Conservation (phyloP, 2,797 vertebrate species). For the Ammospiza maritima region DNA sequence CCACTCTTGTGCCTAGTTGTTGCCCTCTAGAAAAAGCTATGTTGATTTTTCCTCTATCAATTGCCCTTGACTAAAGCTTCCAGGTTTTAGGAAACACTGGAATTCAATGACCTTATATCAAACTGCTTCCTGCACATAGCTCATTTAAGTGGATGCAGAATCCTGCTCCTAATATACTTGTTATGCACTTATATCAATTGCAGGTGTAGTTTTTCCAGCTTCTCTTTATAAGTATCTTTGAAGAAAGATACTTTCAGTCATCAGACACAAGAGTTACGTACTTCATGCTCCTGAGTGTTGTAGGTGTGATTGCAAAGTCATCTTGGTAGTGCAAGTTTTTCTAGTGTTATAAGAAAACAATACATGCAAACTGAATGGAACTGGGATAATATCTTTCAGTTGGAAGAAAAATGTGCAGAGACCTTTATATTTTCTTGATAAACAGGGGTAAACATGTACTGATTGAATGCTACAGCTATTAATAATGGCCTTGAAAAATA, state of each 20-base stretch:
- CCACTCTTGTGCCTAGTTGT: not conserved
- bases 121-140: not conserved
- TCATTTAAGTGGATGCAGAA: not conserved
- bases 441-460: not conserved
- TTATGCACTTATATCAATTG: not conserved
- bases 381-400: not conserved
- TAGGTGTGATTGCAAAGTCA: not conserved
- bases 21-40: not conserved
- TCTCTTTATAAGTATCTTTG: not conserved
- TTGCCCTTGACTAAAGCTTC: not conserved
- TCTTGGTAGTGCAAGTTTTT: not conserved
- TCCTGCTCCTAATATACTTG: not conserved
- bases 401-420: not conserved
- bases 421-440: not conserved
- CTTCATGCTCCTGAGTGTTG: not conserved
- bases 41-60: not conserved
- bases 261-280: not conserved
- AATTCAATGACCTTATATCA: rapidly evolving
- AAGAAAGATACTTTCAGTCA: not conserved
- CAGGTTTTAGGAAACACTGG: not conserved
- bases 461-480: not conserved
- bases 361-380: not conserved
- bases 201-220: not conserved
- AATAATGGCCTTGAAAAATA: not conserved
- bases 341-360: not conserved